phyloP scores from a whole-genome alignment of 1,140 invertebrate species.

The Cyphomyrmex costatus region DNA sequence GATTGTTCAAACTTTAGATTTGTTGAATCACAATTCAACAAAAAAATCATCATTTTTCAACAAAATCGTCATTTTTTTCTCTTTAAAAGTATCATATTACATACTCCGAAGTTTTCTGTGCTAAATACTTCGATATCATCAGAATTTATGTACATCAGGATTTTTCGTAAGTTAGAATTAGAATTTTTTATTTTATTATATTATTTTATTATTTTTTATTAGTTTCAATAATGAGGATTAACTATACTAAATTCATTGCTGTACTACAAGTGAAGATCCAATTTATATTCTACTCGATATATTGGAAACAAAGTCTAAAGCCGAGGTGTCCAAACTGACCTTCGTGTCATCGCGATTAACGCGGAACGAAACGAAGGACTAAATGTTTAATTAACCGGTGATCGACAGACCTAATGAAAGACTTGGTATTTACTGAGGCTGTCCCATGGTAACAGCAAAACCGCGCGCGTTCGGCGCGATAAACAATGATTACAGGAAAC shows the following conservation, averaged over 20 bases:
- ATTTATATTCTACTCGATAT: neutral
- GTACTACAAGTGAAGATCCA: neutral
- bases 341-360: conserved; percentile 39
- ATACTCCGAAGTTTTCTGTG: too few relatives aligned
- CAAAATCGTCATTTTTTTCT: too few relatives aligned
- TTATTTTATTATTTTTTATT: neutral
- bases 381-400: conserved; percentile 48
- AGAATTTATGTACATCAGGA: too few relatives aligned
- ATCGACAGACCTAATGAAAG: conserved; percentile 36
- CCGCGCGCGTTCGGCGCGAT: conserved; percentile 60
- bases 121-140: too few relatives aligned
- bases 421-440: conserved; percentile 23
- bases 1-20: too few relatives aligned
- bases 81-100: too few relatives aligned
- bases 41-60: too few relatives aligned
- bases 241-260: neutral
- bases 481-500: conserved; percentile 68
- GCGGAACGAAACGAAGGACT: conserved; percentile 32
- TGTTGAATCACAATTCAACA: too few relatives aligned
- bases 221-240: neutral
- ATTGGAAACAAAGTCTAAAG: neutral
- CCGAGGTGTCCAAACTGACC: neutral
- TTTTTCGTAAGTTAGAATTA: neutral
- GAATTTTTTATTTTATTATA: neutral
- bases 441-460: conserved; percentile 37